Conservation (phyloP, 2,797 vertebrate species). For the Onychomys arenicola region DNA sequence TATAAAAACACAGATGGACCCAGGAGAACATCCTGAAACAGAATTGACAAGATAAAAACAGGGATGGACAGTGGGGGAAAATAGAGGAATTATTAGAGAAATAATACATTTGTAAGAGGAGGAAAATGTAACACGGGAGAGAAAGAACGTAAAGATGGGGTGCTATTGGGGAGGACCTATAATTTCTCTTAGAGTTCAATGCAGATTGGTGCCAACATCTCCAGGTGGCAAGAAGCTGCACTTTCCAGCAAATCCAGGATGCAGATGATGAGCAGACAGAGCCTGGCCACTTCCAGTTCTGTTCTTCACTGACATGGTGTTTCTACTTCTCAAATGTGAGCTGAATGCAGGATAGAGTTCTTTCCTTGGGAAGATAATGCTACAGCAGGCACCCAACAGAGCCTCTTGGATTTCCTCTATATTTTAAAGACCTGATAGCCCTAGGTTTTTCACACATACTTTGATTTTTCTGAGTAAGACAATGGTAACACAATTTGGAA, state of each 20-base stretch:
- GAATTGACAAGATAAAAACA: background rate
- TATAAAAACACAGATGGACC: background rate
- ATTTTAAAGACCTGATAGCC: background rate
- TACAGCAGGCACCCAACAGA: background rate
- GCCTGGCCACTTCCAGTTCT: background rate
- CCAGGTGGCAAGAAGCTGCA: background rate
- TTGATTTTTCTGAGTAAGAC: background rate
- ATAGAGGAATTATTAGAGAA: background rate
- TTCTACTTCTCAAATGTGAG: too few relatives aligned
- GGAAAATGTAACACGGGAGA: background rate
- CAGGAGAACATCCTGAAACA: slow-evolving; percentile 4
- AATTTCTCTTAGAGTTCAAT: background rate
- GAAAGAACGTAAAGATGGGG: background rate
- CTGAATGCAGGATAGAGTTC: background rate
- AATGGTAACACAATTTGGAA: background rate
- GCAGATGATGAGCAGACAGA: background rate
- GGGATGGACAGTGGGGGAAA: background rate
- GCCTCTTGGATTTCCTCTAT: background rate
- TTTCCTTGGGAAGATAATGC: background rate
- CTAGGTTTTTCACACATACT: background rate
- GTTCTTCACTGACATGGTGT: too few relatives aligned
- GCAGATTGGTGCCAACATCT: background rate
- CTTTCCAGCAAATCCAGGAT: background rate
- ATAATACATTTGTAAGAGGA: background rate
- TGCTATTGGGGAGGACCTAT: background rate